Base-by-base conservation (phyloP, 2,888 invertebrate species). In the Cotesia congregata region DNA sequence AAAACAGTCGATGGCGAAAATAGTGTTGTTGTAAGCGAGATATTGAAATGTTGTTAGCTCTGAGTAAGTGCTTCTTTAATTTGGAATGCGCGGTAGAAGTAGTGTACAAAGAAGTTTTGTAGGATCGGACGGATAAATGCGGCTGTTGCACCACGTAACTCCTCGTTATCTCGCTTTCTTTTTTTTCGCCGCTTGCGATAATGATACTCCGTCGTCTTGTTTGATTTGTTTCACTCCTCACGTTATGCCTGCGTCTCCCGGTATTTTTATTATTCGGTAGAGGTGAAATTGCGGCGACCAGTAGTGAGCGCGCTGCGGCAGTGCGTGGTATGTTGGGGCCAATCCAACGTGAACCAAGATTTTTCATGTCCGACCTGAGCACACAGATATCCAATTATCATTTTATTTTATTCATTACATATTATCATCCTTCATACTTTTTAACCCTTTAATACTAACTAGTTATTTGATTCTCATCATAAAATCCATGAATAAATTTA, bases 331-430 rank as follows among this genome's bases (percentile, higher is more conserved):
- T 92, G 92, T 92, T 91, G 92, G 93, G 92, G 91, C 92, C 93
- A 92, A 92, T 92, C 92, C 92, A 92, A 91, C 92, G 92, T 91
- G 91, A 91, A 92, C 91, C 92, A 91, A 92, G 92, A 93, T 93
- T 92, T 93, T 92, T 93, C 93, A 93, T 93, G 93, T 93, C 93
- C 93, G 93, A 92, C 92, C 93, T 93, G 90, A 5, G 68, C 20
- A 39, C 30, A 30, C 30, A 69, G 61, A 68, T 38, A 73, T 64
- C 17, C 17, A 39, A 38, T 69, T 60, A 67, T 67, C n/a, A 12
- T 59, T 67, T 65, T 30, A n/a, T 68, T 75, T 69, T 62, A n/a
- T 59, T 60, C 6, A 38, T 17, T 39, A 40, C 20, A 6, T 41
- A n/a, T 38, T 12, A 50, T 17, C 41, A 6, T 67, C 0, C 50